Evolutionary conservation across 2,888 invertebrate genomes (phyloP).

Genomic region (Limnephilus marmoratus): DNA sequence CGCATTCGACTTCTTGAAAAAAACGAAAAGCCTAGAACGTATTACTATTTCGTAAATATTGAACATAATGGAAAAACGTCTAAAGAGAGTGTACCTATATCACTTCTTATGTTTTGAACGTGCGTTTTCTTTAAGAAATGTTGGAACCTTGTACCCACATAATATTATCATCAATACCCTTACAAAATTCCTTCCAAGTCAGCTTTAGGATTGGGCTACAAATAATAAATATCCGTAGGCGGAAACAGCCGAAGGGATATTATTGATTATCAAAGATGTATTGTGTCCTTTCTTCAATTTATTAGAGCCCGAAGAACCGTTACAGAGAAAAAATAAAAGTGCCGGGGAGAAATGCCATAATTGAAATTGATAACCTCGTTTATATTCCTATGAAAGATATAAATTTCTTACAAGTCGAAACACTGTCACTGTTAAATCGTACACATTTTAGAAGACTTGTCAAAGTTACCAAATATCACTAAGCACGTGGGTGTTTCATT

Average conservation of each 20-base stretch:
- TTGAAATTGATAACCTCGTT: slow-evolving; percentile 46
- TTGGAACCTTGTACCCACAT: not conserved
- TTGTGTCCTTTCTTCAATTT: slow-evolving; percentile 37
- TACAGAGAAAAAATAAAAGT: slow-evolving; percentile 21
- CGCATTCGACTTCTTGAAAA: not conserved
- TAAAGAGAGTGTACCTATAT: not conserved
- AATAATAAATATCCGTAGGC: slow-evolving; percentile 20
- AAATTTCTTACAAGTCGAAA: slow-evolving; percentile 9
- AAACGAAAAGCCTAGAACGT: not conserved
- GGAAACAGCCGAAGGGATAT: slow-evolving; percentile 20
- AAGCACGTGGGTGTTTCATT: not conserved
- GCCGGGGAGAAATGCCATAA: slow-evolving; percentile 36
- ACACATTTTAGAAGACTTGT: not conserved
- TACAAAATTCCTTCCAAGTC: not conserved
- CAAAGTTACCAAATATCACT: not conserved
- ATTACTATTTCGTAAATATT: not conserved
- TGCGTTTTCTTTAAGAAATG: not conserved
- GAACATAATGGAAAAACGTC: slow-evolving; percentile 2
- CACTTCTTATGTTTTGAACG: slow-evolving; percentile 2
- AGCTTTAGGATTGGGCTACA: slow-evolving; percentile 7
- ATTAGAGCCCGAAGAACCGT: slow-evolving; percentile 34
- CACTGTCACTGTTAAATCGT: not conserved
- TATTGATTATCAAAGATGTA: slow-evolving; percentile 36
- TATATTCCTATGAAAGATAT: slow-evolving; percentile 25
- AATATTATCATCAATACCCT: not conserved